A percentile compares a stretch with the other conserved stretches of the same genome.
Evolutionary conservation across 1,140 invertebrate species (phyloP).

Genomic region (Condylostylus longicornis): DNA sequence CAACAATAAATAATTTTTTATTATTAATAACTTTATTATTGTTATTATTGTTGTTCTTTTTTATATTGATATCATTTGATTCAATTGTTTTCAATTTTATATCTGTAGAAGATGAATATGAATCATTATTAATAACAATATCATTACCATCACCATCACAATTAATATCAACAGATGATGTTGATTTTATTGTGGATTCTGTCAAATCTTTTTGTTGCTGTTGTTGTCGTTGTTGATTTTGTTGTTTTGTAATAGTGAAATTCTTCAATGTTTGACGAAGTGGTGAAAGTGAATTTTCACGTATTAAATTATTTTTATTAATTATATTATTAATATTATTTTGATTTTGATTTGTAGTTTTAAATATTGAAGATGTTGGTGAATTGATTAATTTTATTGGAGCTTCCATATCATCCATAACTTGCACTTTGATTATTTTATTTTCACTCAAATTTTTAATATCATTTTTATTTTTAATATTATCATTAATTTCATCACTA

Average conservation of each 20-base stretch:
- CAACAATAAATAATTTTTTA: neutral
- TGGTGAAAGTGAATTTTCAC: neutral
- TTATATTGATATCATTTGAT: too few relatives aligned
- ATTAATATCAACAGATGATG: too few relatives aligned
- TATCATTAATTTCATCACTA: constrained; percentile 11
- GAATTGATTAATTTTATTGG: neutral
- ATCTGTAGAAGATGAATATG: too few relatives aligned
- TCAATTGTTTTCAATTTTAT: too few relatives aligned
- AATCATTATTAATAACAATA: too few relatives aligned
- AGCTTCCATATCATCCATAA: constrained; percentile 3
- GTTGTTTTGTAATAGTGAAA: neutral
- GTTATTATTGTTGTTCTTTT: constrained; percentile 1
- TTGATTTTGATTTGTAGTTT: neutral
- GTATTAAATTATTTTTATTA: constrained; percentile 1
- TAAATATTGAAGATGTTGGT: neutral
- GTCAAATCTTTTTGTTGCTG: constrained; percentile 10
- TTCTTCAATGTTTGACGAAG: too few relatives aligned
- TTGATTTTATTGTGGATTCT: neutral
- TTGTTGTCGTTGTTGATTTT: constrained; percentile 7
- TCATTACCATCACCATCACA: too few relatives aligned
- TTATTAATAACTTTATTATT: neutral
- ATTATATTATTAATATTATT: constrained; percentile 4
- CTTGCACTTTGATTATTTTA: too few relatives aligned
- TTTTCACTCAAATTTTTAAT: too few relatives aligned
- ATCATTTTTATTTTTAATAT: too few relatives aligned